A percentile compares a stretch with the other conserved stretches of the same genome.
These are phyloP conservation scores for Brachyrhaphis roseni DNA, from an alignment of 2,797 vertebrate genomes.

Conservation along the genomic window DNA sequence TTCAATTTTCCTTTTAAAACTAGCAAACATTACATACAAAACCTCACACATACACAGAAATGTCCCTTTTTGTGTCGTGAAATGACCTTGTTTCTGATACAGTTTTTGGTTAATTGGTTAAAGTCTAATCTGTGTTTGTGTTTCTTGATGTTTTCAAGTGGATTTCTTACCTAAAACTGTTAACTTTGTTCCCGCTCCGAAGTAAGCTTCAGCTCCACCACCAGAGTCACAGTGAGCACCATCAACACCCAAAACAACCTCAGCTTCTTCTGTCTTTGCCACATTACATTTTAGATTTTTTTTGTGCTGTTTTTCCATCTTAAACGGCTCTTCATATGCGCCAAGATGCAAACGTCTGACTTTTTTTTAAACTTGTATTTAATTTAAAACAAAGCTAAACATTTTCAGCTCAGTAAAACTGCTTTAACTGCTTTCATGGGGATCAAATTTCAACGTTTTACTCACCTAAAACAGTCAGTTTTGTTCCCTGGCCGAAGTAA, in stretches of 20 bases:
- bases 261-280: background rate
- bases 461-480: constrained; percentile 74
- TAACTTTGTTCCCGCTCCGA: constrained; percentile 3
- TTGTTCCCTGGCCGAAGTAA: constrained; percentile 74
- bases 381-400: background rate
- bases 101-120: background rate
- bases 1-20: background rate
- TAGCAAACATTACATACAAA: background rate
- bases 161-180: constrained; percentile 32
- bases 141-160: background rate
- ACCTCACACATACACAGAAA: background rate
- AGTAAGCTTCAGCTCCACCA: background rate
- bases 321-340: background rate
- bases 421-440: no score
- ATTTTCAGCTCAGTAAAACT: no score
- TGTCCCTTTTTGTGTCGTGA: background rate
- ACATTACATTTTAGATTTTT: background rate
- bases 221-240: constrained; percentile 1
- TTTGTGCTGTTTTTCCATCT: background rate
- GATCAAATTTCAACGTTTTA: background rate
- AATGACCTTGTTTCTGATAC: background rate
- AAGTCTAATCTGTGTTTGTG: background rate
- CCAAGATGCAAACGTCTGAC: background rate
- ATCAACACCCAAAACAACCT: constrained; percentile 2
- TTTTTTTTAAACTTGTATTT: background rate